Conservation (phyloP, 1,140 invertebrate genomes). For the Mycetomoellerius zeteki region DNA sequence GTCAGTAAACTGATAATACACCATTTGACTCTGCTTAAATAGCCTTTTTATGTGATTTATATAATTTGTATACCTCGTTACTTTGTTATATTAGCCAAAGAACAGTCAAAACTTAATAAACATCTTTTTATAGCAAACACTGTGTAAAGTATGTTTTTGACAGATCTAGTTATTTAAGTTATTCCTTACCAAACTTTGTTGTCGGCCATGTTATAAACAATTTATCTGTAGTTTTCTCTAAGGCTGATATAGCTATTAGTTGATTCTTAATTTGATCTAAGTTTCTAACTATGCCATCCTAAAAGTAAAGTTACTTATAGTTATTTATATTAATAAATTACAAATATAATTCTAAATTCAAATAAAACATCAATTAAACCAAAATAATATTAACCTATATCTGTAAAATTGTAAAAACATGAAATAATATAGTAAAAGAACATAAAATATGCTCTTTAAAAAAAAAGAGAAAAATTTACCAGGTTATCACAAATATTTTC, state of each 20-base stretch:
- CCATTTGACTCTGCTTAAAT: too few relatives aligned
- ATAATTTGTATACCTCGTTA: not conserved
- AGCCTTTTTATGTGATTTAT: not conserved
- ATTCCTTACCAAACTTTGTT: conserved; percentile 76
- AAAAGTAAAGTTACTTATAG: conserved; percentile 45
- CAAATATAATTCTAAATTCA: not conserved
- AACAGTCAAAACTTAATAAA: too few relatives aligned
- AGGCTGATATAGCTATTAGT: conserved; percentile 66
- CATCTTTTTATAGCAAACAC: not conserved
- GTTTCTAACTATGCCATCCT: conserved; percentile 78
- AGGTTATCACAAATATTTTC: conserved; percentile 75
- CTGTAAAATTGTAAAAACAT: conserved; percentile 34
- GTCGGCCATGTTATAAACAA: conserved; percentile 80
- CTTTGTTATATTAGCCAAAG: too few relatives aligned
- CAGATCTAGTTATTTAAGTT: not conserved
- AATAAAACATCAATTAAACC: not conserved
- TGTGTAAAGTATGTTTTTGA: not conserved
- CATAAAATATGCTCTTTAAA: not conserved
- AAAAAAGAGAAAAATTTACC: conserved; percentile 65
- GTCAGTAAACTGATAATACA: not conserved
- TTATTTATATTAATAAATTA: conserved; percentile 20
- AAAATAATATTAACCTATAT: conserved; percentile 11
- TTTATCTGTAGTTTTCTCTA: conserved; percentile 69
- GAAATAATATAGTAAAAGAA: not conserved
- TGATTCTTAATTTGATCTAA: conserved; percentile 71